Evolutionary conservation across 2,888 invertebrate genomes (phyloP), one percentile per base, ranked within the genome.

Genomic region (Leuctra nigra): DNA sequence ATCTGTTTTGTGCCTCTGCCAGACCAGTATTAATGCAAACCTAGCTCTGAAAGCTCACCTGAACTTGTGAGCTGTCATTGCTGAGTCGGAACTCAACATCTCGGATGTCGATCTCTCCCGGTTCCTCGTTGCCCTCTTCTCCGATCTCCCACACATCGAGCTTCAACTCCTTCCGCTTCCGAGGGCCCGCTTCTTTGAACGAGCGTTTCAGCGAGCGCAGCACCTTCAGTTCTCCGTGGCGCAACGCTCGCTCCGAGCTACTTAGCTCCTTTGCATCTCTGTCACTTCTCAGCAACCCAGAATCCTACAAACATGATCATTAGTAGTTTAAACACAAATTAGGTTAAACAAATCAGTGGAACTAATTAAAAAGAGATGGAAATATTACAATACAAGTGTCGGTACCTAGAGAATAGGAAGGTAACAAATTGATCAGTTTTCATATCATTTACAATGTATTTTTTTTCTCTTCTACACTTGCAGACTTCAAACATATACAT

Each of bases 201-300:
- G 87, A 73, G 57, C 82, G 79, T 71, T 87, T 87, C 70, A 97
- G 77, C 52, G 87, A 84, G 65, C 87, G 86, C 23, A 98, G 74
- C 61, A 92, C 86, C 66, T 90, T 89, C 63, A 94, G 72, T 70
- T 99, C 96, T 0, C 96, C 96, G 66, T 93, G 86, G 41, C 93
- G 80, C 60, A 90, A 77, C 0, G 88, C 77, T 59, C 96, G 77
- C 67, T 96, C 91, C 0, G 86, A 74, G 58, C 88, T 86, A 20
- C 71, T 70, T 69, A 75, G 68, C 1, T 68, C 35, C 24, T 55
- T 35, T 11, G n/a, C 35, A 22, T 50, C 35, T 9, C 7, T 22
- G 16, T 57, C 44, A 38, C 18, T 47, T 36, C 44, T 39, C 35
- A 61, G 46, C 20, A 61, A 47, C 9, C 61, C 61, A 14, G 59